Base-by-base conservation (phyloP, 2,113 vertebrate species). In the Trachemys scripta region DNA sequence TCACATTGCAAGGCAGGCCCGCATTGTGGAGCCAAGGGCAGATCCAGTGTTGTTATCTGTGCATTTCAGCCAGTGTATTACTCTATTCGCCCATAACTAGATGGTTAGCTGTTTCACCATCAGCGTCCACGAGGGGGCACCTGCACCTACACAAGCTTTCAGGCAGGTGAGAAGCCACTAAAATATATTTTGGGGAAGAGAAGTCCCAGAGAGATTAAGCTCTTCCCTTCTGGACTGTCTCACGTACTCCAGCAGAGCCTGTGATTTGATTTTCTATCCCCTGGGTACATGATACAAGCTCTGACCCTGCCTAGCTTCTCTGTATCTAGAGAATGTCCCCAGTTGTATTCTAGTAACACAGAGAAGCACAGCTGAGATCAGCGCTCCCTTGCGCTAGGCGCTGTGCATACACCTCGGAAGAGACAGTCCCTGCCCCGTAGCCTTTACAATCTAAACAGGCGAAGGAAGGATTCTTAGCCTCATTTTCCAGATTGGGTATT, bases 401-500 rank as follows among this genome's bases (percentile, higher is more conserved):
- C 38, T 13, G 22, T 0, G 0, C 11, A 3, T 1, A 4, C 57
- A 53, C n/a, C 57, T 62, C 16, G 76, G 76, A 75, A 75, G 38
- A 75, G 72, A 69, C 4, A 8, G 35, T 38, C n/a, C 19, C 20
- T 20, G n/a, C 17, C 65, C 14, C 17, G 17, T 38, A 22, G 49
- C 57, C 47, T 3, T 54, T 56, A n/a, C 51, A 65, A 14, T 9
- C 57, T 38, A 9, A 53, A 42, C 4, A 45, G 8, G 65, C 19
- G 3, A 38, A 72, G 65, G n/a, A 72, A 22, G n/a, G 17, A 16
- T 1, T 1, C 49, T 24, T 27, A 72, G 24, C 38, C 31, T 84
- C 51, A 25, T 9, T 82, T 75, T 29, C 14, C 3, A 29, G 47
- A 10, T 9, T 8, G 50, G 25, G 42, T 80, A 78, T 84, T 65